Percentiles rank a stretch among this genome's conserved stretches.
These are phyloP conservation scores for Calliphora vicina DNA, from an alignment of 1,140 invertebrate species.

Conservation along the genomic window DNA sequence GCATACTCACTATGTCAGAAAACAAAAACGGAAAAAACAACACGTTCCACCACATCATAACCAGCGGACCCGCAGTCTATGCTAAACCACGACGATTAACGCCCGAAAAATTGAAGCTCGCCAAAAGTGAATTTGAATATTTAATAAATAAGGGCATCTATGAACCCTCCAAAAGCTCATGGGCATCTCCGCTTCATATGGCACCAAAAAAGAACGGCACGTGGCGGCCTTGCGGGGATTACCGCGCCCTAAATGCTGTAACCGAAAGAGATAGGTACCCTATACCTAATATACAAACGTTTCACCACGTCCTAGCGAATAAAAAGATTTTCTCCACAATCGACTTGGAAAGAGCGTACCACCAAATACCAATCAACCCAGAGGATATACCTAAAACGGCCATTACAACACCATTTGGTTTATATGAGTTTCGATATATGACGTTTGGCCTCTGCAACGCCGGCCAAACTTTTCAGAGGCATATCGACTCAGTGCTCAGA, in stretches of 20 bases:
- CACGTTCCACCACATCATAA: not conserved
- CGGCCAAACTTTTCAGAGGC: too few relatives aligned
- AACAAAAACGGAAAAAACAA: not conserved
- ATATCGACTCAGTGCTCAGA: too few relatives aligned
- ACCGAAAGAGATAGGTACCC: not conserved
- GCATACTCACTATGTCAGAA: too few relatives aligned
- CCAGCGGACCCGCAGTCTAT: not conserved
- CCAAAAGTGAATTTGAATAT: not conserved
- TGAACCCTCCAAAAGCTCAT: not conserved
- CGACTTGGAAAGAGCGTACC: not conserved
- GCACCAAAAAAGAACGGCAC: not conserved
- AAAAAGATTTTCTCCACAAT: not conserved
- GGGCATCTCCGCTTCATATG: not conserved
- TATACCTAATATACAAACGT: too few relatives aligned
- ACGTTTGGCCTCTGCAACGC: slow-evolving; percentile 52
- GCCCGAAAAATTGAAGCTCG: not conserved
- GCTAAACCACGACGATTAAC: not conserved
- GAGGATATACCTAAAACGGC: slow-evolving; percentile 44
- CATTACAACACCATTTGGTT: slow-evolving; percentile 57
- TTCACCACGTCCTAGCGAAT: not conserved
- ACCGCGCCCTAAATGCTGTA: not conserved
- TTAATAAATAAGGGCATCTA: not conserved
- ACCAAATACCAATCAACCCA: not conserved
- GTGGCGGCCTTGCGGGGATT: not conserved
- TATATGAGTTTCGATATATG: slow-evolving; percentile 50